These are phyloP conservation scores for Silurus asotus DNA, from an alignment of 2,113 vertebrate species.

Conservation along the genomic window DNA sequence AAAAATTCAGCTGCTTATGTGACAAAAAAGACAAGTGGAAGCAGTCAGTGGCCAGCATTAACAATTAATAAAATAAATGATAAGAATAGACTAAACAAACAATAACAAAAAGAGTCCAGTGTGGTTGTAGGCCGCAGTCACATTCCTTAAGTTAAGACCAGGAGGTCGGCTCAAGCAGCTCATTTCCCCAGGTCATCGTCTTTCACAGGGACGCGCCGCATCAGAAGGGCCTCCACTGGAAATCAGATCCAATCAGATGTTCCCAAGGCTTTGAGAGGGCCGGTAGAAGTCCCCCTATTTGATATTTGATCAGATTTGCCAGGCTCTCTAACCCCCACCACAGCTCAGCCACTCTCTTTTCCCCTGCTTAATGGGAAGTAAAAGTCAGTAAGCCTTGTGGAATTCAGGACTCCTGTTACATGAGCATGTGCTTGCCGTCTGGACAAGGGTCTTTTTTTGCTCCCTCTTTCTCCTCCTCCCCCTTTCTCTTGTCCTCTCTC, in stretches of 20 bases:
- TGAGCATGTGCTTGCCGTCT: conserved; percentile 58
- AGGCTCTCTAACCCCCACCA: conserved; percentile 43
- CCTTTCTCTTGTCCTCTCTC: conserved; percentile 36
- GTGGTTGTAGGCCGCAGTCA: conserved; percentile 41
- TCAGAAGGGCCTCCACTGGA: conserved; percentile 49
- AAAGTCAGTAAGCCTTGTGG: conserved; percentile 61
- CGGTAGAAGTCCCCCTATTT: conserved; percentile 58
- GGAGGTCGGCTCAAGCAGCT: conserved; percentile 32
- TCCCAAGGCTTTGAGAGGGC: conserved; percentile 57
- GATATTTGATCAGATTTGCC: conserved; percentile 67
- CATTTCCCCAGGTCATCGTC: conserved; percentile 52
- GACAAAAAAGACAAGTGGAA: conserved; percentile 17
- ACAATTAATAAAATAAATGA: conserved; percentile 42
- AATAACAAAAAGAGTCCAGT: conserved; percentile 32
- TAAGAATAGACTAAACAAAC: conserved; percentile 45
- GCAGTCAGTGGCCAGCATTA: conserved; percentile 5
- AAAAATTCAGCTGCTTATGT: neutral
- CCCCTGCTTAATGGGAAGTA: conserved; percentile 56
- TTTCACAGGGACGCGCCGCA: conserved; percentile 50
- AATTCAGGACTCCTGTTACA: conserved; percentile 62
- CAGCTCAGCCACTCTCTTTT: conserved; percentile 46
- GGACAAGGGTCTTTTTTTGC: conserved; percentile 46
- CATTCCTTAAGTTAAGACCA: conserved; percentile 54
- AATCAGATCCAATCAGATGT: conserved; percentile 58
- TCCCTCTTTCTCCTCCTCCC: conserved; percentile 17